Conservation (phyloP, 2,797 vertebrate species). For the Phaenicophaeus curvirostris region DNA sequence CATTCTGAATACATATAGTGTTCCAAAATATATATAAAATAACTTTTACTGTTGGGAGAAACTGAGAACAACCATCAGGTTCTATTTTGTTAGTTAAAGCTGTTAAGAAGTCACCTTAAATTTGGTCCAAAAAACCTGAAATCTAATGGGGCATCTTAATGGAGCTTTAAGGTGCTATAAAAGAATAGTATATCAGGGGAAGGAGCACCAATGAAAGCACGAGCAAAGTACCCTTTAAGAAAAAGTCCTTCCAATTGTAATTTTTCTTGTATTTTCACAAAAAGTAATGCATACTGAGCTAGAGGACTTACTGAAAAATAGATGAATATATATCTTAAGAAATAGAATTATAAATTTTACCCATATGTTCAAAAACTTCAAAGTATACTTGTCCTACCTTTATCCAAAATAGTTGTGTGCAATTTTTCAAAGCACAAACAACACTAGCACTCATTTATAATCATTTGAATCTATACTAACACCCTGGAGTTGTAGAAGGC, state of each 20-base stretch:
- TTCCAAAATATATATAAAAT: background rate
- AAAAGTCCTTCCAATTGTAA: background rate
- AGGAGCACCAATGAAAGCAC: background rate
- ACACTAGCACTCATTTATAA: accelerated
- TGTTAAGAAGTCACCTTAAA: background rate
- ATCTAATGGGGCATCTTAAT: background rate
- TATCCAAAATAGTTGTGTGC: background rate
- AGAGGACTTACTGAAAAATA: background rate
- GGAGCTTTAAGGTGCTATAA: background rate
- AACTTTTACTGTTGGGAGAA: background rate
- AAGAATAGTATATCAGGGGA: background rate
- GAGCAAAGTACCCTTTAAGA: background rate
- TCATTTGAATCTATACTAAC: background rate
- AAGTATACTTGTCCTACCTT: background rate
- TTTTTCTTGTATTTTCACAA: accelerated
- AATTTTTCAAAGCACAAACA: background rate
- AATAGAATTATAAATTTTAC: background rate
- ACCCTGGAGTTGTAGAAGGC: too few relatives aligned
- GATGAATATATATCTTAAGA: background rate
- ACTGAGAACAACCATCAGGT: accelerated
- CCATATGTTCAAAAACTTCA: background rate
- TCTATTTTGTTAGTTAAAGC: background rate
- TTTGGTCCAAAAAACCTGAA: background rate
- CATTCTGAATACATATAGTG: background rate
- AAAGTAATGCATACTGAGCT: background rate